Evolutionary conservation across 2,113 vertebrate species (phyloP).

Genomic region (Pao palembangensis): DNA sequence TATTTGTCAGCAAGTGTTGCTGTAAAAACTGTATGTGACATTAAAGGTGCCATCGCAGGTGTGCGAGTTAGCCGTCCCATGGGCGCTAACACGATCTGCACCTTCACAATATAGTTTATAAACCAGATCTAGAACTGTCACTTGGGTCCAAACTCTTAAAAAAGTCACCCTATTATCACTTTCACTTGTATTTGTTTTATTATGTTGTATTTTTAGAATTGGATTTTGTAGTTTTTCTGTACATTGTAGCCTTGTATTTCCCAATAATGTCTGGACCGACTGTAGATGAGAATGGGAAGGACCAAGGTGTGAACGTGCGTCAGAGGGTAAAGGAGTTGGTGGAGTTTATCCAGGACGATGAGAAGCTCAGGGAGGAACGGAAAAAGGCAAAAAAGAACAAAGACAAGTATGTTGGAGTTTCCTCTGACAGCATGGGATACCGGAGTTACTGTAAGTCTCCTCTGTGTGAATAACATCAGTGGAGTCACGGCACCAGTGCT

Average conservation of each 20-base stretch:
- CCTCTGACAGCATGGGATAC: conserved; percentile 88
- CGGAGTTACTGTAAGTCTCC: conserved; percentile 82
- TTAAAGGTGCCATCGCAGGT: too few relatives aligned
- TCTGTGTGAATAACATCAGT: neutral
- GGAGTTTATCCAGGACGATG: conserved; percentile 96
- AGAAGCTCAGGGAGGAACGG: conserved; percentile 91
- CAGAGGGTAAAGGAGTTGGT: conserved; percentile 98
- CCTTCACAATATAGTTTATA: too few relatives aligned
- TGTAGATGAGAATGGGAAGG: conserved; percentile 94
- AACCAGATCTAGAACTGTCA: too few relatives aligned
- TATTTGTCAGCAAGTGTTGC: too few relatives aligned
- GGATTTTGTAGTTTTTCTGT: neutral
- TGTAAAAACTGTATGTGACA: too few relatives aligned
- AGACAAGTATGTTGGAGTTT: conserved; percentile 97
- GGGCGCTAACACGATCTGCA: too few relatives aligned
- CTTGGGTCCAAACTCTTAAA: too few relatives aligned
- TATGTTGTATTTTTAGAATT: too few relatives aligned
- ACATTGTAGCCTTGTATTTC: neutral
- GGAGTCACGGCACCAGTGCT: neutral
- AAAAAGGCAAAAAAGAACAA: conserved; percentile 99
- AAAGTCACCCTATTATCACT: too few relatives aligned
- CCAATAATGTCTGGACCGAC: neutral
- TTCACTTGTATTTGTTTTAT: too few relatives aligned
- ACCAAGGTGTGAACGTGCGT: conserved; percentile 96
- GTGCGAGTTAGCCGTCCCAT: too few relatives aligned